A percentile compares a stretch with the other conserved stretches of the same genome.
Conservation (phyloP, 2,113 vertebrate genomes). For the Semicossyphus pulcher region DNA sequence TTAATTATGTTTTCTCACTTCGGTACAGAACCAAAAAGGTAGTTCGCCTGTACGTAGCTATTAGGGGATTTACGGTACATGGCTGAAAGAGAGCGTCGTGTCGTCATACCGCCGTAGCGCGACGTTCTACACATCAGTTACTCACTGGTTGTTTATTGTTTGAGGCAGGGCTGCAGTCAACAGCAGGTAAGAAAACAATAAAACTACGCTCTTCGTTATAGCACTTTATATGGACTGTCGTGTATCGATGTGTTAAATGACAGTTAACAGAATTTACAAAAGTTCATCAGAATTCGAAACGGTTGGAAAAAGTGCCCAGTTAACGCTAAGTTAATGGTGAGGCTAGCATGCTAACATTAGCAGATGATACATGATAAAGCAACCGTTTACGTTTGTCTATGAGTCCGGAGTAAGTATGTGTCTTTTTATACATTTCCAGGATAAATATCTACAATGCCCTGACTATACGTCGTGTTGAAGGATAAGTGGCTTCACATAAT, state of each 20-base stretch:
- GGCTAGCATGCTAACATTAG: slow-evolving; percentile 64
- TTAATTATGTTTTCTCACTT: too few relatives aligned
- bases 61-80: background rate
- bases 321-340: background rate
- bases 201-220: background rate
- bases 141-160: slow-evolving; percentile 65
- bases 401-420: rapidly evolving
- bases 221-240: too few relatives aligned
- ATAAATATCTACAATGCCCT: rapidly evolving
- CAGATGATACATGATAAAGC: slow-evolving; percentile 22
- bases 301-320: background rate
- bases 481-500: too few relatives aligned
- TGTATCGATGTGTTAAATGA: background rate
- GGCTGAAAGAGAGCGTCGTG: slow-evolving; percentile 9
- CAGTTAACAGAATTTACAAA: background rate
- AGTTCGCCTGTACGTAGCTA: too few relatives aligned
- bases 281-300: background rate
- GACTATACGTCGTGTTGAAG: background rate
- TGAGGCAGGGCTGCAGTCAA: slow-evolving; percentile 50
- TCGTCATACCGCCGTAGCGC: background rate
- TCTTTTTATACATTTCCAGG: background rate
- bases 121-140: slow-evolving; percentile 28
- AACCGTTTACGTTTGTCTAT: background rate
- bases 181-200: slow-evolving; percentile 57
- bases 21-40: too few relatives aligned